Percentiles rank a stretch among this genome's conserved stretches.
phyloP scores from a whole-genome alignment of 2,888 invertebrate species.

The Stenotaenia linearis region DNA sequence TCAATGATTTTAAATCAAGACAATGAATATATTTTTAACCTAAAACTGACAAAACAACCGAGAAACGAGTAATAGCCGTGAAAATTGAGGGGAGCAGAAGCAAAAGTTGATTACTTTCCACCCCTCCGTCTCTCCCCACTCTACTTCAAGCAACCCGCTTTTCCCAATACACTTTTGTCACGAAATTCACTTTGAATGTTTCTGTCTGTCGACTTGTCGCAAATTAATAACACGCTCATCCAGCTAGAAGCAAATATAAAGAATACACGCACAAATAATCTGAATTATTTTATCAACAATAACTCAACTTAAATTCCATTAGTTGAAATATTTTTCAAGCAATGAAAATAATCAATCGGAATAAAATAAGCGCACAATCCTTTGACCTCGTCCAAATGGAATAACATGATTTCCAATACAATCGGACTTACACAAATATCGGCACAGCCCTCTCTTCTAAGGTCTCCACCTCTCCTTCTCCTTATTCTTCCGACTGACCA shows the following conservation, averaged over 20 bases:
- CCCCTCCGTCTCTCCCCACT: background rate
- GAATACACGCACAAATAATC: background rate
- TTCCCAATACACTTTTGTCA: background rate
- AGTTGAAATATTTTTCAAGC: background rate
- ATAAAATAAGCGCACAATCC: background rate
- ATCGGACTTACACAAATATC: slow-evolving; percentile 9
- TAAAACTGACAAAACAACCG: background rate
- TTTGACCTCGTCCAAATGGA: background rate
- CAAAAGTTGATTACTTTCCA: background rate
- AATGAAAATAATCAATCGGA: background rate
- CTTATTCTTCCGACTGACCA: slow-evolving; percentile 15
- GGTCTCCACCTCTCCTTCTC: background rate
- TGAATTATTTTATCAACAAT: background rate
- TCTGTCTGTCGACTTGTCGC: background rate
- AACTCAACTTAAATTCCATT: background rate
- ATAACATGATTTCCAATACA: background rate
- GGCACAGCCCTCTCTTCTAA: background rate
- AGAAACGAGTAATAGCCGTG: background rate
- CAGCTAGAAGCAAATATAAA: background rate
- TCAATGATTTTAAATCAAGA: background rate
- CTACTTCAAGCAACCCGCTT: background rate
- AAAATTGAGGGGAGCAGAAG: background rate
- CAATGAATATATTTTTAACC: background rate
- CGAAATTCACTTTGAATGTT: background rate
- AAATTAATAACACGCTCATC: background rate